Conservation (phyloP, 1,140 invertebrate genomes). For the Zelostemma sp. region DNA sequence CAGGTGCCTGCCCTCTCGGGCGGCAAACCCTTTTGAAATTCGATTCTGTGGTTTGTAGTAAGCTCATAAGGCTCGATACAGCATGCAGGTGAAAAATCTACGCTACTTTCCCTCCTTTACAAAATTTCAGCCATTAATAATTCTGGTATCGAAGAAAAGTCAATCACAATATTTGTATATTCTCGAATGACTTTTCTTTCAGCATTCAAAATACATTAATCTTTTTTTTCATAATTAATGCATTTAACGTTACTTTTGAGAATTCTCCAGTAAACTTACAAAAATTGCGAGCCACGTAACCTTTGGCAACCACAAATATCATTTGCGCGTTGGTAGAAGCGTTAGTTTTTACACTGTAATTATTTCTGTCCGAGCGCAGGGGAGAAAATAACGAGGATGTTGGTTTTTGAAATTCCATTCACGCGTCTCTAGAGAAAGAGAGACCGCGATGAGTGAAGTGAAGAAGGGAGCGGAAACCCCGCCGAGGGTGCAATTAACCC, state of each 20-base stretch:
- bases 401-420: conserved; percentile 46
- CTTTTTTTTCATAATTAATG: conserved; percentile 5
- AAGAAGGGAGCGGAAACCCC: conserved; percentile 33
- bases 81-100: conserved; percentile 40
- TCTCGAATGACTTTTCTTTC: too few relatives aligned
- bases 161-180: too few relatives aligned
- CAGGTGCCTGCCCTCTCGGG: conserved; percentile 40
- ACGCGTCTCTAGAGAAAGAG: not conserved
- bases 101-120: too few relatives aligned
- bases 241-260: not conserved
- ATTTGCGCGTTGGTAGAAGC: too few relatives aligned
- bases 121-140: too few relatives aligned
- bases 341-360: too few relatives aligned
- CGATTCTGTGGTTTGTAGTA: conserved; percentile 38
- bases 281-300: too few relatives aligned
- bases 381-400: conserved; percentile 25
- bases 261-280: too few relatives aligned
- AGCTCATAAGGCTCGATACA: conserved; percentile 34
- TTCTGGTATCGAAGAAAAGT: too few relatives aligned
- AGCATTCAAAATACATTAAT: too few relatives aligned
- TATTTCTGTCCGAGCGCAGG: not conserved
- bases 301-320: too few relatives aligned
- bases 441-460: conserved; percentile 9
- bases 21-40: conserved; percentile 48
- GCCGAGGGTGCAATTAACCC: conserved; percentile 59